phyloP scores from a whole-genome alignment of 2,888 invertebrate species.

The Macrophya annulata region DNA sequence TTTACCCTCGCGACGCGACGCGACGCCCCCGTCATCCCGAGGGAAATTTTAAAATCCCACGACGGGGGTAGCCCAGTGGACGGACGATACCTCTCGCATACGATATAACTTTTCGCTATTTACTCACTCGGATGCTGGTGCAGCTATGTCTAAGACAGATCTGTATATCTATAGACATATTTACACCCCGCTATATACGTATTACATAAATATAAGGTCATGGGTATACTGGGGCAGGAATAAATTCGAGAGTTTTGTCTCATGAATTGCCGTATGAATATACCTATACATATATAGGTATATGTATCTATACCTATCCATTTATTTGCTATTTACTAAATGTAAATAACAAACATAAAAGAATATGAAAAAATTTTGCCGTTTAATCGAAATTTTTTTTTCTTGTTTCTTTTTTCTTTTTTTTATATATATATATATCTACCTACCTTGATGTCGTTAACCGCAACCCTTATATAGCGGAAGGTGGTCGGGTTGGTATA shows the following conservation, averaged over 20 bases:
- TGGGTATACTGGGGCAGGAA: neutral
- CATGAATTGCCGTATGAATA: neutral
- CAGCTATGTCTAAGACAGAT: neutral
- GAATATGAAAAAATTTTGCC: neutral
- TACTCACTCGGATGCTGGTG: constrained; percentile 12
- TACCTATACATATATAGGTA: too few species aligned
- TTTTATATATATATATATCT: too few species aligned
- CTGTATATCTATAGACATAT: neutral
- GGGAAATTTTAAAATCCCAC: constrained; percentile 52
- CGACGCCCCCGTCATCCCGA: constrained; percentile 39
- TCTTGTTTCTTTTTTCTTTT: neutral
- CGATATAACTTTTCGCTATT: constrained; percentile 44
- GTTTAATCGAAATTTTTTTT: constrained; percentile 1
- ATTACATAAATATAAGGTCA: neutral
- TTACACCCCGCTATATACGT: neutral
- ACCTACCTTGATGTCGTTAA: neutral
- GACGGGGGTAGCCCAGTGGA: constrained; percentile 14
- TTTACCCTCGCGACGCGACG: constrained; percentile 25
- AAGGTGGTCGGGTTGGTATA: neutral
- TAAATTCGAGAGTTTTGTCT: neutral
- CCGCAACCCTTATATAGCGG: neutral
- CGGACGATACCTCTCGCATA: constrained; percentile 38
- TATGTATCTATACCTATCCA: too few species aligned
- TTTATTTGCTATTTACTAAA: too few species aligned
- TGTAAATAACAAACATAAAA: too few species aligned